These are phyloP conservation scores for Rhizoglyphus robini DNA, from an alignment of 1,140 invertebrate species.

Conservation along the genomic window DNA sequence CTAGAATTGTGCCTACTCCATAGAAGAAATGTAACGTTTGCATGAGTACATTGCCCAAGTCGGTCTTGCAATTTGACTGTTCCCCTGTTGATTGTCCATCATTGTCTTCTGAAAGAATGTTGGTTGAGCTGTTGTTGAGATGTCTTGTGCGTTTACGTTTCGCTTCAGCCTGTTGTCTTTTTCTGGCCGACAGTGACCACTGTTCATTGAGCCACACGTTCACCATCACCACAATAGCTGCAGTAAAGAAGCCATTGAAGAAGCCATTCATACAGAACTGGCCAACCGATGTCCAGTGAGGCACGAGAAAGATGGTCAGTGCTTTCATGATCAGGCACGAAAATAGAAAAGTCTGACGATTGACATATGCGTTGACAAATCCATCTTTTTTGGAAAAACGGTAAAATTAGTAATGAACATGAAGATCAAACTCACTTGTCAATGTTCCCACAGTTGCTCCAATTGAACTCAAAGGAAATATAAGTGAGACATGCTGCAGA, in stretches of 20 bases:
- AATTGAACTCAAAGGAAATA: slow-evolving; percentile 3
- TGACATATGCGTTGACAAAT: not conserved
- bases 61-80: no score
- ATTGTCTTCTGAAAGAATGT: no score
- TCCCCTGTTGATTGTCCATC: no score
- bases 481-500: not conserved
- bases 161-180: no score
- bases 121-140: no score
- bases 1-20: slow-evolving; percentile 9
- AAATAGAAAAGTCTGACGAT: slow-evolving; percentile 2
- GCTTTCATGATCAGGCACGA: not conserved
- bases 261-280: no score
- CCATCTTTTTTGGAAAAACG: not conserved
- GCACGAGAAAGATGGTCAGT: no score
- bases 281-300: not conserved
- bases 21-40: slow-evolving; percentile 17
- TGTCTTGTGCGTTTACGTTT: no score
- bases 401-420: not conserved
- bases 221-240: slow-evolving; percentile 11
- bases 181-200: slow-evolving; percentile 7
- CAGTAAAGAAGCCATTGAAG: slow-evolving; percentile 17
- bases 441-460: not conserved
- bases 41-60: no score
- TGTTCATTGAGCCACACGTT: slow-evolving; percentile 15
- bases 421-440: not conserved